These are phyloP conservation scores for Sylvia atricapilla DNA, from an alignment of 2,113 vertebrate species.

Conservation along the genomic window DNA sequence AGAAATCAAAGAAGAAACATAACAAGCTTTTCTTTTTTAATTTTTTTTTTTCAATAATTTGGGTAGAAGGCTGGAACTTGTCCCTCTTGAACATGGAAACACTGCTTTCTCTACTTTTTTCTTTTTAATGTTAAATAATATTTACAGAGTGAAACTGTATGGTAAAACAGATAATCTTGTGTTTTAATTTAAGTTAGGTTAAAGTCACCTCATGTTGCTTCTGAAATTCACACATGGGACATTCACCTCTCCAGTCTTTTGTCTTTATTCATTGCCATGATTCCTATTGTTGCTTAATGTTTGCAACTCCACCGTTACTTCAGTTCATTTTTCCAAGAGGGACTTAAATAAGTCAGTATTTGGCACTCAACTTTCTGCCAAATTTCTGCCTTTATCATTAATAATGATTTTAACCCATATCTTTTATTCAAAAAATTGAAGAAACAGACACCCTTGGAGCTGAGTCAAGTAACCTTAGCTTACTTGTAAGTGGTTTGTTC, in stretches of 20 bases:
- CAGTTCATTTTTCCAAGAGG: neutral
- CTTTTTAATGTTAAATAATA: neutral
- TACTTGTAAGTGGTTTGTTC: neutral
- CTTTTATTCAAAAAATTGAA: neutral
- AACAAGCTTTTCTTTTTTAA: neutral
- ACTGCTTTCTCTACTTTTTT: neutral
- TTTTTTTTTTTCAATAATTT: neutral
- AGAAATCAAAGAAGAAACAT: neutral
- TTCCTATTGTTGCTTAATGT: neutral
- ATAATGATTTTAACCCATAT: neutral
- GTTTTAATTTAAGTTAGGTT: neutral
- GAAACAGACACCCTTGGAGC: neutral
- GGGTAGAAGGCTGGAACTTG: neutral
- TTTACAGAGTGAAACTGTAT: neutral
- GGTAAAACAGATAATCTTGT: neutral
- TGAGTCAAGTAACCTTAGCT: neutral
- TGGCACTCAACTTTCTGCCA: neutral
- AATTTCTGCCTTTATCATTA: neutral
- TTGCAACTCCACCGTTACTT: neutral
- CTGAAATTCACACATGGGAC: neutral
- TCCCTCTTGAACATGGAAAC: neutral
- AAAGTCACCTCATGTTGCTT: neutral
- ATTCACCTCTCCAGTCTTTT: neutral
- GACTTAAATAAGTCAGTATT: neutral
- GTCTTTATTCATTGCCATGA: neutral